These are phyloP conservation scores for Chloroceryle inda DNA, from an alignment of 2,797 vertebrate species.

Conservation along the genomic window DNA sequence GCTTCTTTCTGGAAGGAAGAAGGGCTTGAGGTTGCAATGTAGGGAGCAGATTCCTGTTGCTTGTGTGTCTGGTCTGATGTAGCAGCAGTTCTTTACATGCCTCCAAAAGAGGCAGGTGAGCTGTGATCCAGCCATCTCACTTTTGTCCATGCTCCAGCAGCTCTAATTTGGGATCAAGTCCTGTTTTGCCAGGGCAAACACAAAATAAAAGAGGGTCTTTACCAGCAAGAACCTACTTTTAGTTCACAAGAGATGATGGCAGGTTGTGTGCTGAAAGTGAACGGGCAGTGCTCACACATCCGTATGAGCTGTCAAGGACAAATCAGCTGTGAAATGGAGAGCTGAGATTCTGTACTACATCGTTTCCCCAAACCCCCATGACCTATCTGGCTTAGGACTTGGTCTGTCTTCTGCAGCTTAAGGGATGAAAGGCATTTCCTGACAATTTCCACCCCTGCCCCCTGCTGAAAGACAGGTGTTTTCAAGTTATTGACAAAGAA, in stretches of 20 bases:
- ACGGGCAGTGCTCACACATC: rapidly evolving
- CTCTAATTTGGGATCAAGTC: neutral
- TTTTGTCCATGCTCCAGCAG: neutral
- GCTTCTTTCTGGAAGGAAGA: neutral
- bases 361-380: rapidly evolving
- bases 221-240: neutral
- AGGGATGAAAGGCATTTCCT: neutral
- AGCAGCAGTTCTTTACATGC: neutral
- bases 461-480: neutral
- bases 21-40: neutral
- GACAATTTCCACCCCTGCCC: no score
- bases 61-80: rapidly evolving
- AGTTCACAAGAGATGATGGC: neutral
- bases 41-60: neutral
- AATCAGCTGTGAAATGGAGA: neutral
- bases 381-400: neutral
- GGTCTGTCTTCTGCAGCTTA: neutral
- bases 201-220: neutral
- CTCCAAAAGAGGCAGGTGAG: neutral
- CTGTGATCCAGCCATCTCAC: neutral
- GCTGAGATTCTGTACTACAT: neutral
- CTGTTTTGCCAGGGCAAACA: neutral
- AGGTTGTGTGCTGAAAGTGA: rapidly evolving
- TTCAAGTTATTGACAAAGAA: neutral
- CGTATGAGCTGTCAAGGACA: neutral